Base-by-base conservation (phyloP, 2,888 invertebrate species). In the Microdon myrmicae region DNA sequence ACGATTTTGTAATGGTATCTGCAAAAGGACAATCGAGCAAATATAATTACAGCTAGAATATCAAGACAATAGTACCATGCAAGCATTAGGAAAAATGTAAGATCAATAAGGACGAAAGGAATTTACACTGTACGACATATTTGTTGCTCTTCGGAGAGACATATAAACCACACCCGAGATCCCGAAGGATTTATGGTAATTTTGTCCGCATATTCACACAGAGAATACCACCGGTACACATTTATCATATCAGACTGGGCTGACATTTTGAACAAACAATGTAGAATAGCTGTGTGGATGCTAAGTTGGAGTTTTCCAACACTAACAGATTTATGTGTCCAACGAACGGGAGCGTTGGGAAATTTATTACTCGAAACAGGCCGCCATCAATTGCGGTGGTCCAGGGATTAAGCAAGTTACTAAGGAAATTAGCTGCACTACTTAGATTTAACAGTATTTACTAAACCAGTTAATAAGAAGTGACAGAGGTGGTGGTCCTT, bases 1-100 rank as follows among this genome's bases (percentile, higher is more conserved):
- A 90, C 5, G 94, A 91, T 75, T 89, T 86, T 8, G 91, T 92
- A 47, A 94, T 93, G 38, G 94, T 90, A 81, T 94, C 94, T 94
- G 85, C 53, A 83, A 83, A 26, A 7, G 9, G 29, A 51, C 7
- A 9, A 31, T 31, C 31, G 32, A 49, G 25, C n/a, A n/a, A n/a
- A n/a, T n/a, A n/a, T n/a, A n/a, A n/a, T n/a, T n/a, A 4, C 12
- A 26, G 4, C 12, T 4, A 10, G n/a, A 37, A 32, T 28, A 22
- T 10, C 37, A 59, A 29, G n/a, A n/a, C n/a, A n/a, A 32, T 14
- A 20, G 35, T 23, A 48, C 16, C n/a, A 17, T 49, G 28, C 9
- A 53, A 22, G 12, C 20, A 41, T 31, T 10, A 25, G 20, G 23
- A 43, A 13, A 49, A 45, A 56, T 56, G 45, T 64, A 55, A 44